Percentiles rank a stretch among this genome's conserved stretches.
Conservation (phyloP, 2,113 vertebrate genomes). For the Urocynchramus pylzowi region DNA sequence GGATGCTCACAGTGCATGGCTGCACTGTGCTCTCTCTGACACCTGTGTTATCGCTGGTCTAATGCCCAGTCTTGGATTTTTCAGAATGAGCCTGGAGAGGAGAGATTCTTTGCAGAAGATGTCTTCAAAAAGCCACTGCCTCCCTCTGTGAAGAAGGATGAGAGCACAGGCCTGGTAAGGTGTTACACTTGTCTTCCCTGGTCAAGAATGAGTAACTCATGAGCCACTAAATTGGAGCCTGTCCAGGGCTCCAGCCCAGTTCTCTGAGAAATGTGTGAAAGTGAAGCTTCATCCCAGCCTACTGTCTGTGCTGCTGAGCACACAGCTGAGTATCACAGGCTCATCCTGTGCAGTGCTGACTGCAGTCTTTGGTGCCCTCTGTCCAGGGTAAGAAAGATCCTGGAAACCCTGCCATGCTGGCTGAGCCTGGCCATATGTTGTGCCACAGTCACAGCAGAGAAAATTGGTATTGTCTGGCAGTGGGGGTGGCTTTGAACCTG, state of each 20-base stretch:
- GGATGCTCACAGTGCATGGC: background rate
- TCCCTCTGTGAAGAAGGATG: conserved; percentile 86
- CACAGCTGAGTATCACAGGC: background rate
- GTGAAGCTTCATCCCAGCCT: background rate
- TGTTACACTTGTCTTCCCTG: background rate
- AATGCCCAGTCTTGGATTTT: conserved; percentile 19
- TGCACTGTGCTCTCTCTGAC: background rate
- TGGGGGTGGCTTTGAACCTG: background rate
- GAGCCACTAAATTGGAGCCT: background rate
- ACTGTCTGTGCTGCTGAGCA: background rate
- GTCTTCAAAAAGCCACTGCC: conserved; percentile 96
- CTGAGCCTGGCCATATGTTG: background rate
- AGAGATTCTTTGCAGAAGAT: conserved; percentile 76
- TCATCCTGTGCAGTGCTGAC: background rate
- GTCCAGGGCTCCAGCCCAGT: background rate
- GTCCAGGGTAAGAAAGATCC: background rate
- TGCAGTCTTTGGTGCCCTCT: background rate
- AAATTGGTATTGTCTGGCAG: background rate
- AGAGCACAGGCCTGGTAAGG: conserved; percentile 72
- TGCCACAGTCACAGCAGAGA: background rate
- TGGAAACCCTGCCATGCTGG: background rate
- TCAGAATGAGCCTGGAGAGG: conserved; percentile 71
- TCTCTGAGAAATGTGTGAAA: background rate
- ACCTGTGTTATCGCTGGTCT: background rate
- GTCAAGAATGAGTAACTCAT: background rate